Base-by-base conservation (phyloP, 2,113 vertebrate species). In the Corapipo altera region DNA sequence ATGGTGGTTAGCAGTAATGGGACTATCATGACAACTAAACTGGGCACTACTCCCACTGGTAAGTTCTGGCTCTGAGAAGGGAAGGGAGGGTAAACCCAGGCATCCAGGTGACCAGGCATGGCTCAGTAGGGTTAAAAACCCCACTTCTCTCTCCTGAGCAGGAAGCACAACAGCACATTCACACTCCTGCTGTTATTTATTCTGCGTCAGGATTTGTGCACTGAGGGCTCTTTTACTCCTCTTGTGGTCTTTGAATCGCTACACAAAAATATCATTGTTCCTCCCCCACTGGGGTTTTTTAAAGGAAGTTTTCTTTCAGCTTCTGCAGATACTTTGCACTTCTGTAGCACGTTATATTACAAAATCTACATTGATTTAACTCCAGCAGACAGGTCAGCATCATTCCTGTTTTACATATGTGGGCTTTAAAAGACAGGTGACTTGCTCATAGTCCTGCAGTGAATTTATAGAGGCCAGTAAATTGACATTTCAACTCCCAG, bases 1-100 rank as follows among this genome's bases (percentile, higher is more conserved):
- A 99, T 99, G 99, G 99, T 99, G 79, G 99, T 99, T 97, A 99
- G 99, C 97, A 99, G 99, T 98, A 99, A 99, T 71, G 99, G 99
- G 77, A 99, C 99, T 97, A 98, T 99, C 96, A 99, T 99, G 99
- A 99, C 99, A 93, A 99, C 99, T 93, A 99, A 99, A 92, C 98
- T 99, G 97, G 98, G 99, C 93, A 99, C 99, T 79, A 98, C 99
- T 95, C 98, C 99, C 83, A 99, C 99, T 97, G 99, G 99, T 99
- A 98, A 97, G 98, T 98, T 95, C 22, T 1, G 70, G 49, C 66
- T 87, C 85, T 91, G 92, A 95, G 95, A 96, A 96, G 89, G 76
- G 96, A 94, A 96, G 95, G 96, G 96, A 96, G 96, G 92, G 93
- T 95, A 83, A 93, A 95, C 73, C 76, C 85, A 93, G 83, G 39